Evolutionary conservation across 2,888 invertebrate species (phyloP), one percentile per base, ranked within the genome.

Genomic region (Acanthosepion esculentum): DNA sequence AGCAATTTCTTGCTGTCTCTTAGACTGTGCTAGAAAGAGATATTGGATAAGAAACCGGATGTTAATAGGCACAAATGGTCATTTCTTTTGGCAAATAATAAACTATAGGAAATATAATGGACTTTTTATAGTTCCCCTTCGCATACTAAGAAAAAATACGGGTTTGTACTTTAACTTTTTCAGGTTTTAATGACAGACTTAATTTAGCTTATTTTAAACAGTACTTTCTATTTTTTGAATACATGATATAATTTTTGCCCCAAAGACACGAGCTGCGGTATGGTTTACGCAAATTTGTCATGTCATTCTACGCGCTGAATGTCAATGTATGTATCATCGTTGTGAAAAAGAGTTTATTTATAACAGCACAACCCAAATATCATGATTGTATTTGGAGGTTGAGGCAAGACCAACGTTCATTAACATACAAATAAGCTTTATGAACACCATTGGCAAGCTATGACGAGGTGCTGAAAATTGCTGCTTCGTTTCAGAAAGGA

Each of bases 361-460:
- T 33, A n/a, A 78, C 18, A 0, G 15, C 33, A n/a, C n/a, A 78
- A 33, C 15, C 23, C 10, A 78, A 78, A 33, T 78, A 33, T 4
- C 78, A 15, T 78, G 12, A n/a, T 33, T 78, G 78, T 78, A 15
- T n/a, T 33, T 93, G 48, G 41, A 20, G 23, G 18, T 48, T 29
- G 48, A 41, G 41, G 48, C 94, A 95, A 64, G n/a, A 53, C 95
- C 93, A 50, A 94, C 92, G 64, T 48, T 91, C 53, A 48, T 53
- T 64, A n/a, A 48, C 26, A 94, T 41, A 91, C 59, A 94, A 26
- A 78, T 48, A 0, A 48, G 78, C 50, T 23, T 53, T 50, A 48
- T 41, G 8, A 33, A 91, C 26, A 20, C 26, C 48, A 33, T 41
- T 6, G 59, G 20, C 7, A 29, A 23, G 59, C 23, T 23, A 3